Evolutionary conservation across 1,140 invertebrate species (phyloP).

Genomic region (Megalopta genalis): DNA sequence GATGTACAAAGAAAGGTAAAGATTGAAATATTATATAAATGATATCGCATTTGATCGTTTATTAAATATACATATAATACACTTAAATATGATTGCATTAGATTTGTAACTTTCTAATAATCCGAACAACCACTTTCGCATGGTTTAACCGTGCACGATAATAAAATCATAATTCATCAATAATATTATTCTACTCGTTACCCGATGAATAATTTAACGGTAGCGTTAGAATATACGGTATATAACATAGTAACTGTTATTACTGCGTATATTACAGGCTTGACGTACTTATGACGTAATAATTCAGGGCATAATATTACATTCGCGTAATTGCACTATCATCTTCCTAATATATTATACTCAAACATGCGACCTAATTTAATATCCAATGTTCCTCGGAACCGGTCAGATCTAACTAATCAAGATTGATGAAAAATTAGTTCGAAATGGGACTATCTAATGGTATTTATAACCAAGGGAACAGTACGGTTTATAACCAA

Average conservation of each 20-base stretch:
- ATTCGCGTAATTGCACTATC: slow-evolving; percentile 47
- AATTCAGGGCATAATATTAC: slow-evolving; percentile 50
- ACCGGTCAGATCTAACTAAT: background rate
- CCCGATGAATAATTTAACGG: slow-evolving; percentile 40
- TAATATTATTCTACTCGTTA: slow-evolving; percentile 31
- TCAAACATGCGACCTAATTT: slow-evolving; percentile 41
- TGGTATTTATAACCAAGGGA: no score
- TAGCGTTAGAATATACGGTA: slow-evolving; percentile 23
- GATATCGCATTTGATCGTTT: no score
- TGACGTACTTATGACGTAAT: slow-evolving; percentile 50
- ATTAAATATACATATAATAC: no score
- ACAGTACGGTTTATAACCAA: no score
- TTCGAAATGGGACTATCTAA: no score
- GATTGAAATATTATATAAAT: no score
- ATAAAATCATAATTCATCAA: slow-evolving; percentile 17
- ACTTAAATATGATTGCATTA: background rate
- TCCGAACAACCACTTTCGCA: no score
- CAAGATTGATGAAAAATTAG: no score
- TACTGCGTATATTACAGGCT: slow-evolving; percentile 43
- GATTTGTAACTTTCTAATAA: background rate
- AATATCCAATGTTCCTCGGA: slow-evolving; percentile 24
- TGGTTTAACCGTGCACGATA: background rate
- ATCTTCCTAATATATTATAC: slow-evolving; percentile 44
- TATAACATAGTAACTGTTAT: slow-evolving; percentile 41
- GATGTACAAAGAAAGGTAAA: no score